Conservation (phyloP, 2,888 invertebrate species). For the Zaprionus bogoriensis region DNA sequence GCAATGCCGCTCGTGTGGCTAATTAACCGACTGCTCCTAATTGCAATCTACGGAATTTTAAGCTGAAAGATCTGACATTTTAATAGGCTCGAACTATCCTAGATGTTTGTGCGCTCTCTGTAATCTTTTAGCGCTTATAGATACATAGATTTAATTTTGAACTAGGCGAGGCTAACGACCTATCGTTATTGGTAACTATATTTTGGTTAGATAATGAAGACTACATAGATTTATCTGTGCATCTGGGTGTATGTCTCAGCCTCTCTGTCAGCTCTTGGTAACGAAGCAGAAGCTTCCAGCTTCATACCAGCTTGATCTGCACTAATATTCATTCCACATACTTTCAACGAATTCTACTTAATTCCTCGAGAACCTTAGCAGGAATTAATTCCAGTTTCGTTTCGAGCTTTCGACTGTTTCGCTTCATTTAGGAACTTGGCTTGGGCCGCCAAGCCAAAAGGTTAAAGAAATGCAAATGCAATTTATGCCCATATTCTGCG, state of each 20-base stretch:
- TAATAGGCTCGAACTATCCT: not conserved
- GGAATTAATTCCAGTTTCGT: not conserved
- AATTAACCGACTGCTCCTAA: conserved; percentile 18
- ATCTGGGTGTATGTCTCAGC: no score
- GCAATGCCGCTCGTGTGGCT: conserved; percentile 10
- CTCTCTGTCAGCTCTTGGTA: no score
- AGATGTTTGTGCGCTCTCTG: not conserved
- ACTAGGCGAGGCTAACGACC: no score
- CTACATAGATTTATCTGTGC: no score
- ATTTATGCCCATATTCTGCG: conserved; percentile 46
- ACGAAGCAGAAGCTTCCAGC: no score
- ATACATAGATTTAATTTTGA: no score
- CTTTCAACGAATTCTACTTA: not conserved
- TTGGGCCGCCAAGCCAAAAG: conserved; percentile 49
- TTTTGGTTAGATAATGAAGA: no score
- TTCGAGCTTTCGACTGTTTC: not conserved
- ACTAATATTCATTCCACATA: not conserved
- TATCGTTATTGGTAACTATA: no score
- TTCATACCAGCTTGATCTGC: no score
- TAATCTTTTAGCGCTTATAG: not conserved
- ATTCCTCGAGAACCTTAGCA: not conserved
- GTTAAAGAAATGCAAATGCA: conserved; percentile 71
- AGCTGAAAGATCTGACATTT: not conserved
- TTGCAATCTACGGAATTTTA: conserved; percentile 6
- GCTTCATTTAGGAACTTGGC: conserved; percentile 18